A percentile compares a stretch with the other conserved stretches of the same genome.
phyloP scores from a whole-genome alignment of 2,888 invertebrate species.

The Ischnura elegans region DNA sequence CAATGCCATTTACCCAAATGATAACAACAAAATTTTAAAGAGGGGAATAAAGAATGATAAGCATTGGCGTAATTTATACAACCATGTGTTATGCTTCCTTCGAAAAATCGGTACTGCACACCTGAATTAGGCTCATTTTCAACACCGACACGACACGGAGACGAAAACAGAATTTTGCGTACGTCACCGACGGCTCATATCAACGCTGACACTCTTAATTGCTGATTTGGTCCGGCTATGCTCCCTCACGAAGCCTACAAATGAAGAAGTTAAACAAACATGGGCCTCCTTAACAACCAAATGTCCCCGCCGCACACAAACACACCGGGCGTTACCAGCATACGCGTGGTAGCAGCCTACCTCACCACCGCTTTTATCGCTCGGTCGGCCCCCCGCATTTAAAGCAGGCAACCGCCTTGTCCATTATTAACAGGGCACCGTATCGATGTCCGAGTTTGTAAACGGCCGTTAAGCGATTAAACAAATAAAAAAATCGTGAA shows the following conservation, averaged over 20 bases:
- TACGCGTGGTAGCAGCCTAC: too few relatives aligned
- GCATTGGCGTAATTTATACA: too few relatives aligned
- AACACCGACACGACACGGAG: neutral
- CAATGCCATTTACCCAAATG: too few relatives aligned
- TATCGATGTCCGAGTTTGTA: neutral
- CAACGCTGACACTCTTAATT: neutral
- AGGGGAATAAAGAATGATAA: too few relatives aligned
- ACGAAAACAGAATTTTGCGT: neutral
- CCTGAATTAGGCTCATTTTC: neutral
- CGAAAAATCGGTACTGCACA: neutral
- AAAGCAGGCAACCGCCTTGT: neutral
- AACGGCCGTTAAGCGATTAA: neutral
- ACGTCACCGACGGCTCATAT: neutral
- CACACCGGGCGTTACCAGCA: neutral
- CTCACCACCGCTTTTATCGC: slow-evolving; percentile 20
- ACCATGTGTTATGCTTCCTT: too few relatives aligned
- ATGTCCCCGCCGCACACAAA: neutral
- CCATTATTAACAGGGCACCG: neutral
- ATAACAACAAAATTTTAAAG: too few relatives aligned
- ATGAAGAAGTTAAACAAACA: neutral
- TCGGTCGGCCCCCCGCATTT: neutral
- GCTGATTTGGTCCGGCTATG: neutral
- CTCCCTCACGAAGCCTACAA: neutral
- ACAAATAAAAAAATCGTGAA: slow-evolving; percentile 31
- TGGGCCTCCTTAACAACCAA: neutral